Evolutionary conservation across 30 jellyfish, hydroid and myxozoan genomes (phyloP), one percentile per base, ranked within the genome.

Genomic region (Mastigias papua): DNA sequence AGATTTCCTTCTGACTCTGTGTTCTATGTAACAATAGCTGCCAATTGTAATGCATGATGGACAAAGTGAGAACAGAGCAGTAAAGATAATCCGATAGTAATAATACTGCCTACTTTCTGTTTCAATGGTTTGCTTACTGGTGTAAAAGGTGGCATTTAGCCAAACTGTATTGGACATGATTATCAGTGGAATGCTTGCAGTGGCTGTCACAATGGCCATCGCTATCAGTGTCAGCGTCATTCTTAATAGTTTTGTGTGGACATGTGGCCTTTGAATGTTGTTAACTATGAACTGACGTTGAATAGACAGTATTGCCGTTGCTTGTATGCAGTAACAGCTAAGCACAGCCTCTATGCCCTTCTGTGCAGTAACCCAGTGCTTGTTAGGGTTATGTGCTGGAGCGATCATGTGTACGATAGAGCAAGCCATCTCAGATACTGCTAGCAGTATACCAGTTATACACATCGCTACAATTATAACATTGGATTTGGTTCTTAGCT

Each of bases 231-330:
- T 4, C 11, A 68, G 0, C 69, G 66, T 82, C 9, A 69, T 70
- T n/a, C 48, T 67, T 29, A 72, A 49, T 26, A 82, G 84, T 23
- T 82, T 82, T 22, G 50, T 34, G 10, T 69, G 91, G 31, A 29
- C 17, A 32, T 48, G 49, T 69, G 91, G 91, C 57, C 64, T 48
- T 31, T 21, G 81, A 32, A 82, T 67, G 50, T 82, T 49, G 1
- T 77, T 66, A 22, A 82, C 54, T 21, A 82, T 82, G 42, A 3
- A 17, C 54, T 31, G 91, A 23, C 91, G 84, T 30, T 66, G 91
- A 28, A 69, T 50, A 11, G 91, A 69, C 46, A 72, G 66, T 5
- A 57, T 23, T 7, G 91, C 91, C 28, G 67, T 48, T 26, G 91
- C 82, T 7, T 82, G 91, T n/a, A 82, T 48, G 22, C 33, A 25